Evolutionary conservation across 2,797 vertebrate species (phyloP).

Genomic region (Eupleurogrammus muticus): DNA sequence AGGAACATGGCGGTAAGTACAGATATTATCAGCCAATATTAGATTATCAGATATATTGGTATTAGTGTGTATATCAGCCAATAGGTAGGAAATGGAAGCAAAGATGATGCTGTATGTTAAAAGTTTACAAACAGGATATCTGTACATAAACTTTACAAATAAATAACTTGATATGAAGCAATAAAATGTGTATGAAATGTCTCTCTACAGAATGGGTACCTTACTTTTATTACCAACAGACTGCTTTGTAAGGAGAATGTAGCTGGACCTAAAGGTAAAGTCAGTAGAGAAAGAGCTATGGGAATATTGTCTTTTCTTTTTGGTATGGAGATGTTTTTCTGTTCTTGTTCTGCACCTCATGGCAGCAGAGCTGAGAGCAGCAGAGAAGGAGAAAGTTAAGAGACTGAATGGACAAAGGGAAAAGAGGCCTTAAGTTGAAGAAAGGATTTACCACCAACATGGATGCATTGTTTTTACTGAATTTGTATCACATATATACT

Average conservation of each 20-base stretch:
- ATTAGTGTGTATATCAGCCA: neutral
- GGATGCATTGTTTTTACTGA: constrained; percentile 18
- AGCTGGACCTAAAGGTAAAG: constrained; percentile 10
- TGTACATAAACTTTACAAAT: constrained; percentile 7
- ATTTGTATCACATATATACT: constrained; percentile 1
- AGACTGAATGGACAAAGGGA: constrained; percentile 7
- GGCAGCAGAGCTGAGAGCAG: constrained; percentile 34
- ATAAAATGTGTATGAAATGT: neutral
- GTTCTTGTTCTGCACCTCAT: constrained; percentile 30
- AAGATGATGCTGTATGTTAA: neutral
- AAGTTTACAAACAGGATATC: neutral
- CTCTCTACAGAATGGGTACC: neutral
- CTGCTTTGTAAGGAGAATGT: constrained; percentile 25
- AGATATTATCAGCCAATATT: neutral
- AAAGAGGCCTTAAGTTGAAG: constrained; percentile 27
- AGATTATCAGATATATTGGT: neutral
- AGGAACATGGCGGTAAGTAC: neutral
- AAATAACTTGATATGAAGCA: constrained; percentile 14
- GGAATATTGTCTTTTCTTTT: constrained; percentile 30
- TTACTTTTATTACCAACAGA: constrained; percentile 17
- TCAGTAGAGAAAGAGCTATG: constrained; percentile 19
- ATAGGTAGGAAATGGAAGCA: neutral
- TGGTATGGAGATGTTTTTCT: constrained; percentile 45
- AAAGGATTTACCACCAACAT: constrained; percentile 11
- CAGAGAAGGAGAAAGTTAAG: constrained; percentile 8